Conservation (phyloP, 35 echinoderm and acorn worm genomes). For the Apostichopus japonicus region DNA sequence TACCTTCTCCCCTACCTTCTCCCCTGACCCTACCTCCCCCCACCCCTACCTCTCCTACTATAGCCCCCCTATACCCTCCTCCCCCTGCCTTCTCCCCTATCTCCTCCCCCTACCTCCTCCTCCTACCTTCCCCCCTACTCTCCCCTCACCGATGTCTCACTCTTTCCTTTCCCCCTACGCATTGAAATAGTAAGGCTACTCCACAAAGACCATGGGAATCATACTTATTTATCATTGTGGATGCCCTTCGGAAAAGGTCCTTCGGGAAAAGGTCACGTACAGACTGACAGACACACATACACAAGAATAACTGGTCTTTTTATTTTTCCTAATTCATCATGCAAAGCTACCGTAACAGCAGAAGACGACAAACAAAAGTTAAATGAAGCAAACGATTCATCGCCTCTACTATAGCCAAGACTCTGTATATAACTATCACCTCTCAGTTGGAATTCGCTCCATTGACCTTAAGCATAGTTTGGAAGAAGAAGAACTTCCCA, state of each 20-base stretch:
- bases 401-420: background rate
- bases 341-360: constrained; percentile 27
- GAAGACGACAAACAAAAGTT: constrained; percentile 18
- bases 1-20: no score
- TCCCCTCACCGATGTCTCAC: background rate
- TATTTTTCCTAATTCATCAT: constrained; percentile 9
- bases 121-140: background rate
- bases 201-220: background rate
- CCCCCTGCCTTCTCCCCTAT: no score
- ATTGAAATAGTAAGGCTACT: background rate
- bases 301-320: background rate
- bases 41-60: no score
- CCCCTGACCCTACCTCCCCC: no score
- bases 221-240: background rate
- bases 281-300: background rate
- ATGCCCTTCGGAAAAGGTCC: background rate
- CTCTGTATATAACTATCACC: background rate
- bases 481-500: background rate
- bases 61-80: no score
- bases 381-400: background rate
- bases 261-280: background rate
- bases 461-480: constrained; percentile 36
- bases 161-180: background rate
- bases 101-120: no score
- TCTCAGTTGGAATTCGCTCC: background rate